A percentile compares a stretch with the other conserved stretches of the same genome.
phyloP scores from a whole-genome alignment of 2,888 invertebrate species.

The Isotomurus palustris region DNA sequence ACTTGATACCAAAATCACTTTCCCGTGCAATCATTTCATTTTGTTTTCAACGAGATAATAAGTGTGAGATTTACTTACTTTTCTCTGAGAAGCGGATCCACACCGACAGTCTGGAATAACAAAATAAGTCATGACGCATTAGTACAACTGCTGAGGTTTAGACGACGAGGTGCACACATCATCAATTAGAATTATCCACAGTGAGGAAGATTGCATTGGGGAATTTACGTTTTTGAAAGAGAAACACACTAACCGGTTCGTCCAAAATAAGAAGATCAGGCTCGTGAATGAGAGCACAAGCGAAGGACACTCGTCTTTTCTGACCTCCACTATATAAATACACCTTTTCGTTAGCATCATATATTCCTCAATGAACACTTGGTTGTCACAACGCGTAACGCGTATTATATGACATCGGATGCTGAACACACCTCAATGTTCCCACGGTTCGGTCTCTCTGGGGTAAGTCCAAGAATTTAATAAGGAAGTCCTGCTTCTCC shows the following conservation, averaged over 20 bases:
- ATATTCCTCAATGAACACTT: not conserved
- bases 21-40: too few species aligned
- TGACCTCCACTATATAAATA: conserved; percentile 52
- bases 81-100: conserved; percentile 27
- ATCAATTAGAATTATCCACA: not conserved
- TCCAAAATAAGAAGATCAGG: conserved; percentile 68
- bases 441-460: conserved; percentile 24
- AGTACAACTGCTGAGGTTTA: not conserved
- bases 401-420: too few species aligned
- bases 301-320: conserved; percentile 51
- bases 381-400: too few species aligned
- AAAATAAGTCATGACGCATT: not conserved
- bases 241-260: conserved; percentile 59
- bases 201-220: not conserved
- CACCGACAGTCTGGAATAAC: conserved; percentile 23
- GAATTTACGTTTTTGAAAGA: not conserved
- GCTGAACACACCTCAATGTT: conserved; percentile 63
- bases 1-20: too few species aligned
- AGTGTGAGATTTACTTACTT: conserved; percentile 17
- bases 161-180: not conserved
- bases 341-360: too few species aligned
- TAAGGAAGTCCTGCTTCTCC: conserved; percentile 32
- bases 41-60: not conserved
- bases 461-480: conserved; percentile 35
- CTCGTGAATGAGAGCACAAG: conserved; percentile 51